Evolutionary conservation across 2,888 invertebrate genomes (phyloP), one percentile per base, ranked within the genome.

Genomic region (Gerosis bhagava): DNA sequence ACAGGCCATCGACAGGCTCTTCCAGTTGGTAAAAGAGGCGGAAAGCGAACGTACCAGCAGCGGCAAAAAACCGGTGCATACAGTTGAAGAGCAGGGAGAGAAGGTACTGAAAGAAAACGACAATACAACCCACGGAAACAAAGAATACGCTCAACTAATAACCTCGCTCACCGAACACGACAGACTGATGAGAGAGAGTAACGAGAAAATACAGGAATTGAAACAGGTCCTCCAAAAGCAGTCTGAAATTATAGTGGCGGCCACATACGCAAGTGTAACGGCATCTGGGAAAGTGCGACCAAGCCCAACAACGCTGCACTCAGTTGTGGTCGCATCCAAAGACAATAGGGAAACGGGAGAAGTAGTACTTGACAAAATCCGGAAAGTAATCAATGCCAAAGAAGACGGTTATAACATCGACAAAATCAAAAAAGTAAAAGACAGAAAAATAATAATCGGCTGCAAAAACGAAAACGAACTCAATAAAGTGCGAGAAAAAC

Each of bases 311-410:
- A 11, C 37, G 1, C 5, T 45, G n/a, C 45, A 37, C 12, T 31
- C 37, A 0, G 25, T 45, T 7, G 11, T 45, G 6, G 16, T 45
- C n/a, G 16, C 37, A 2, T 31, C 45, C 1, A 36, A 4, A 5
- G 32, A 37, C 3, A 32, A 45, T 11, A 22, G 15, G 2, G 37
- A 45, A 1, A 45, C 45, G 4, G 37, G 45, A 2, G 45, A 46
- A 3, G 32, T 39, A n/a, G 32, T 32, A 2, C 17, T 32, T 3
- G 10, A 16, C 3, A 16, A 32, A 8, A 10, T 32, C 17, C 15
- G 32, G 4, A 17, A 32, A 4, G 17, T 10, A 2, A n/a, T 32
- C 2, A 32, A 32, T 5, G 32, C 29, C 7, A 31, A 31, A 31
- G 29, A 31, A 13, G 34, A 19, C 1, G 17, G 34, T 17, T 17